These are phyloP conservation scores for Melanogrammus aeglefinus DNA, from an alignment of 2,797 vertebrate genomes.

Conservation along the genomic window DNA sequence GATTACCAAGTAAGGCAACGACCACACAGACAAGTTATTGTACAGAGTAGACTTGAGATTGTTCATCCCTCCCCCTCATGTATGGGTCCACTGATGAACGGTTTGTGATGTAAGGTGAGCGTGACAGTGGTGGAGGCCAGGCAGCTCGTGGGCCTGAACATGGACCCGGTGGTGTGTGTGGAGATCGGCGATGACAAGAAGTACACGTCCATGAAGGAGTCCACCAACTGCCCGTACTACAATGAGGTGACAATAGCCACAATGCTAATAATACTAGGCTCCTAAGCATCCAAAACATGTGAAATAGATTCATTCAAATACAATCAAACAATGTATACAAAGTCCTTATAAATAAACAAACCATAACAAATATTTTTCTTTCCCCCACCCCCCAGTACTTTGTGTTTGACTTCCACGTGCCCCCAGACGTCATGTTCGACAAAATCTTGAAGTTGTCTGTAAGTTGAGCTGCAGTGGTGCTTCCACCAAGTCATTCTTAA, in stretches of 20 bases:
- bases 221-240: conserved; percentile 96
- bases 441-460: conserved; percentile 96
- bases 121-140: conserved; percentile 91
- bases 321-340: background rate
- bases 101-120: conserved; percentile 78
- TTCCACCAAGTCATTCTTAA: background rate
- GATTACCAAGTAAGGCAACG: conserved; percentile 89
- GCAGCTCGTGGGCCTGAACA: conserved; percentile 94
- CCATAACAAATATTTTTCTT: conserved; percentile 4
- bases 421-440: conserved; percentile 96
- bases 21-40: background rate
- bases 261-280: background rate
- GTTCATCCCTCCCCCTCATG: no score
- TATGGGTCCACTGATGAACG: background rate
- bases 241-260: conserved; percentile 80
- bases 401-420: conserved; percentile 94
- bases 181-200: conserved; percentile 98
- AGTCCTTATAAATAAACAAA: background rate
- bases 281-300: background rate
- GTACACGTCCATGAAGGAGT: conserved; percentile 97
- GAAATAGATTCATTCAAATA: background rate
- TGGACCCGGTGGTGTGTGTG: conserved; percentile 98
- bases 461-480: conserved; percentile 60
- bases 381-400: conserved; percentile 81
- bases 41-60: background rate